These are phyloP conservation scores for Sisor rabdophorus DNA, from an alignment of 2,113 vertebrate species.

Conservation along the genomic window DNA sequence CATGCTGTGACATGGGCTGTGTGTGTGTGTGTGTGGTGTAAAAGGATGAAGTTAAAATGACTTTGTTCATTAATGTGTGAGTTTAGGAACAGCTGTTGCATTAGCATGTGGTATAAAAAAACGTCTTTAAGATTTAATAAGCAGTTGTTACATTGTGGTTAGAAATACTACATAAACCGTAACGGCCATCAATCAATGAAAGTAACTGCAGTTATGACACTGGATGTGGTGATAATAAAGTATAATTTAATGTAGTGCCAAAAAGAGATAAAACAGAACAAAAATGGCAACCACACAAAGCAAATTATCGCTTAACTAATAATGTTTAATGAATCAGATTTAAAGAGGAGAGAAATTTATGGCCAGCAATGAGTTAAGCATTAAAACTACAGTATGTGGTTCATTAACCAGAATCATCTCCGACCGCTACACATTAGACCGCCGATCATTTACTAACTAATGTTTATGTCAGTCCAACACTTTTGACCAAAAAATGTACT, in stretches of 20 bases:
- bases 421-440: not conserved
- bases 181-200: not conserved
- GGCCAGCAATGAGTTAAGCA: constrained; percentile 29
- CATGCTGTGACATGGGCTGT: not conserved
- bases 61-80: constrained; percentile 6
- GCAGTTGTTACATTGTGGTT: not conserved
- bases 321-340: constrained; percentile 28
- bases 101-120: not conserved
- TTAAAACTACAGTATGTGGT: constrained; percentile 23
- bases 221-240: not conserved
- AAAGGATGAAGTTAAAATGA: not conserved
- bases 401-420: constrained; percentile 35
- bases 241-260: not conserved
- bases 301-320: not conserved
- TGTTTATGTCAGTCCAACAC: too few species aligned
- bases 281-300: not conserved
- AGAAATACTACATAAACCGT: not conserved
- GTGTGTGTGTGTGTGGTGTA: constrained; percentile 4
- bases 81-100: constrained; percentile 1
- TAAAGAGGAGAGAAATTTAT: constrained; percentile 19
- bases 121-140: not conserved
- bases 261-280: constrained; percentile 8
- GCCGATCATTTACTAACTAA: too few species aligned
- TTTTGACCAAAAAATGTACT: too few species aligned
- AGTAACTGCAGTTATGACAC: not conserved